A percentile compares a stretch with the other conserved stretches of the same genome.
Evolutionary conservation across 2,113 vertebrate genomes (phyloP).

Genomic region (Protomyctophum bolini): DNA sequence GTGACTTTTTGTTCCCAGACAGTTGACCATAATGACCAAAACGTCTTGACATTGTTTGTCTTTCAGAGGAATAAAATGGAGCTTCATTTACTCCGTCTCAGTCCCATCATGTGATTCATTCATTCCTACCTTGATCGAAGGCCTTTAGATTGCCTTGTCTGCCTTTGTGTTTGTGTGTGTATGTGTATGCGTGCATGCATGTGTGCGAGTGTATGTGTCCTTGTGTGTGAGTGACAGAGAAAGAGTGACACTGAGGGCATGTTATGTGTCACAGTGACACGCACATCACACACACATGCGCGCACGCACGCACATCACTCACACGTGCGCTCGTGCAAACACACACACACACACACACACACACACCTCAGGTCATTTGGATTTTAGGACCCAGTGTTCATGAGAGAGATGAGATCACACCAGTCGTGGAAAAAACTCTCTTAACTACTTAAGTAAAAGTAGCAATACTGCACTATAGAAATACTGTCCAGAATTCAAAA

Average conservation of each 20-base stretch:
- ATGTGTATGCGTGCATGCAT: background rate
- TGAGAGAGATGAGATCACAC: slow-evolving; percentile 17
- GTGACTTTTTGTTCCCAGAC: slow-evolving; percentile 62
- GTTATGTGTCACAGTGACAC: too few species aligned
- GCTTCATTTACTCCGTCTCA: slow-evolving; percentile 65
- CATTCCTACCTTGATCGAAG: slow-evolving; percentile 56
- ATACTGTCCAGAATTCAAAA: too few species aligned
- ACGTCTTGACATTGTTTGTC: slow-evolving; percentile 73
- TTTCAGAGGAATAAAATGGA: slow-evolving; percentile 76
- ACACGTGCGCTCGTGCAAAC: too few species aligned
- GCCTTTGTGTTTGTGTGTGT: slow-evolving; percentile 7
- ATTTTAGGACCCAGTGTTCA: slow-evolving; percentile 13
- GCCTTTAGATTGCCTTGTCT: slow-evolving; percentile 54
- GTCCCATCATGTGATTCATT: slow-evolving; percentile 52
- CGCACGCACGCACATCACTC: too few species aligned
- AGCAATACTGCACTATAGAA: too few species aligned
- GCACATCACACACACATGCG: background rate
- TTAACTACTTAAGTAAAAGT: too few species aligned
- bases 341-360: slow-evolving; percentile 2
- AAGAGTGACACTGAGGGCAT: too few species aligned
- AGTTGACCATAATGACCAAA: slow-evolving; percentile 66
- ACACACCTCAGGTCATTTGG: slow-evolving; percentile 23
- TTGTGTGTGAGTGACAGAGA: background rate
- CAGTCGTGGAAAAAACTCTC: too few species aligned
- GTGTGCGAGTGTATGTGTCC: slow-evolving; percentile 2